phyloP scores from a whole-genome alignment of 2,113 vertebrate species.

The Stigmatopora argus region DNA sequence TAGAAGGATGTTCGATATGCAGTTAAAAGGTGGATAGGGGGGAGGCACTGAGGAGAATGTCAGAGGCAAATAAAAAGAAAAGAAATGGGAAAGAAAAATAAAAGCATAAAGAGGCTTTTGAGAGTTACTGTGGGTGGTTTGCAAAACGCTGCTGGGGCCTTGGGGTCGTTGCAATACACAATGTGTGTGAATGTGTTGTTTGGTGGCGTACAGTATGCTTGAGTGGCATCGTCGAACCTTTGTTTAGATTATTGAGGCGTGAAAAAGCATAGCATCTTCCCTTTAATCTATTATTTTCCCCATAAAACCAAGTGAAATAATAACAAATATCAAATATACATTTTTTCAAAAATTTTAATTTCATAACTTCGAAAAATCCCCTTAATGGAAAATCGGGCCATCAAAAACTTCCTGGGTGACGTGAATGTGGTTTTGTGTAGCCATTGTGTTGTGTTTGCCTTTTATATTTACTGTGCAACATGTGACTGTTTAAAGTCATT shows the following conservation, averaged over 20 bases:
- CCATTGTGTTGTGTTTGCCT: not conserved
- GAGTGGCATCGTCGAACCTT: slow-evolving; percentile 22
- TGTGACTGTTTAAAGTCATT: slow-evolving; percentile 19
- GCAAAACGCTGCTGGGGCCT: slow-evolving; percentile 35
- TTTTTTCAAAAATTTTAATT: no score
- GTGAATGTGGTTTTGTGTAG: slow-evolving; percentile 22
- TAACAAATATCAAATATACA: no score
- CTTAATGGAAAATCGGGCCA: slow-evolving; percentile 7
- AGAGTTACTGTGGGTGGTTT: slow-evolving; percentile 43
- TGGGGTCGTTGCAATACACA: slow-evolving; percentile 20
- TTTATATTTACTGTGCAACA: slow-evolving; percentile 11
- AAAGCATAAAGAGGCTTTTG: slow-evolving; percentile 5
- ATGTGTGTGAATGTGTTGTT: slow-evolving; percentile 6
- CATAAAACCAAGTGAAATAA: no score
- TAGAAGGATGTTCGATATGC: slow-evolving; percentile 10
- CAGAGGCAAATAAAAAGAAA: slow-evolving; percentile 28
- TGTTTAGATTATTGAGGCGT: slow-evolving; percentile 46
- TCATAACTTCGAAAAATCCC: not conserved
- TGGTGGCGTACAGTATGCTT: not conserved
- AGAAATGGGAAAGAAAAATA: slow-evolving; percentile 21
- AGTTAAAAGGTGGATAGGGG: slow-evolving; percentile 35
- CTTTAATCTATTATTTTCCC: no score
- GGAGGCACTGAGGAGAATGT: not conserved
- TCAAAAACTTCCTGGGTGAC: not conserved
- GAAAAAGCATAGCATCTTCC: slow-evolving; percentile 47